Evolutionary conservation across 2,113 vertebrate species (phyloP).

Genomic region (Cepphus grylle): DNA sequence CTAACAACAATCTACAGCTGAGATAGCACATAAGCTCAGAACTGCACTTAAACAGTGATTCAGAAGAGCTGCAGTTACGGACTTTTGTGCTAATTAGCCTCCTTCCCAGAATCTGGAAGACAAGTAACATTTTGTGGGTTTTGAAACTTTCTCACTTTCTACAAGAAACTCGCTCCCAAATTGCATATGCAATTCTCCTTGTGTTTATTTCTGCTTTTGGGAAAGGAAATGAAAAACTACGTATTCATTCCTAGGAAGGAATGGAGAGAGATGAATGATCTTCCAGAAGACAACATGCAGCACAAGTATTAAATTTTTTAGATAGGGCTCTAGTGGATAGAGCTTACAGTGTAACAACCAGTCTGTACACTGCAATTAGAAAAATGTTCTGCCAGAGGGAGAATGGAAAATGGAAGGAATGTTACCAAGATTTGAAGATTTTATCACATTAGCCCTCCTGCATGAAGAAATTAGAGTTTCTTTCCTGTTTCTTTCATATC

Average conservation of each 20-base stretch:
- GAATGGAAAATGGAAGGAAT: not conserved
- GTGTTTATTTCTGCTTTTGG: not conserved
- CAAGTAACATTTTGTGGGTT: not conserved
- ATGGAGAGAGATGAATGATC: not conserved
- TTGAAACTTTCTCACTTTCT: not conserved
- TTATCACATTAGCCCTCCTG: not conserved
- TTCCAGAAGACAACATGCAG: accelerated
- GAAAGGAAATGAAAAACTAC: not conserved
- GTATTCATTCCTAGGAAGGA: not conserved
- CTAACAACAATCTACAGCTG: not conserved
- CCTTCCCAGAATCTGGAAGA: not conserved
- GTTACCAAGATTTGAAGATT: not conserved
- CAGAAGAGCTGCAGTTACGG: not conserved
- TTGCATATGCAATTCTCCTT: not conserved
- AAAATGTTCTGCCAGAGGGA: not conserved
- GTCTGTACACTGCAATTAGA: not conserved
- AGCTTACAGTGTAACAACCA: accelerated
- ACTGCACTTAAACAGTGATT: not conserved
- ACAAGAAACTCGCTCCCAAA: not conserved
- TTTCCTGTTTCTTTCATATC: not conserved
- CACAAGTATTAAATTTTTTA: not conserved
- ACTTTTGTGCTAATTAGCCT: not conserved
- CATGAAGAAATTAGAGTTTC: not conserved
- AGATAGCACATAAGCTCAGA: not conserved
- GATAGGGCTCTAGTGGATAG: not conserved